Conservation (phyloP, 2,797 vertebrate genomes). For the Balearica regulorum region DNA sequence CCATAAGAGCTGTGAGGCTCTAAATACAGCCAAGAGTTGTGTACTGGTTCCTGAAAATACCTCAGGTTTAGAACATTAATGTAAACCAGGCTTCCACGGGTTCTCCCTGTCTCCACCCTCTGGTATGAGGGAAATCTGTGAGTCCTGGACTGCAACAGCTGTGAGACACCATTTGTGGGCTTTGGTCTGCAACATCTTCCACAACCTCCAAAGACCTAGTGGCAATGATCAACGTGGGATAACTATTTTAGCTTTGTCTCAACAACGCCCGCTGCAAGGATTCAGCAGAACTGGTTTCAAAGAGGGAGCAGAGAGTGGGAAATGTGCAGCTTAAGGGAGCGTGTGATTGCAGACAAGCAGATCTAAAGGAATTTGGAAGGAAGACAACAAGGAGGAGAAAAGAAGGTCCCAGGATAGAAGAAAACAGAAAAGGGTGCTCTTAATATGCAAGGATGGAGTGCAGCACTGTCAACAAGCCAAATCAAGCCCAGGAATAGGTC, state of each 20-base stretch:
- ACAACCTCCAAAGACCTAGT: neutral
- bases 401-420: neutral
- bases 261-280: neutral
- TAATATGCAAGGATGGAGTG: neutral
- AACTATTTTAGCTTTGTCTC: neutral
- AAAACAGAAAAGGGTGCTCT: neutral
- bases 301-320: neutral
- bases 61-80: neutral
- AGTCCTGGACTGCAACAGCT: neutral
- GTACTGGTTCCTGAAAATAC: neutral
- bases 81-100: neutral
- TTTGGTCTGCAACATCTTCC: neutral
- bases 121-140: neutral
- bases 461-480: neutral
- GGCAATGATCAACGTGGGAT: neutral
- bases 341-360: neutral
- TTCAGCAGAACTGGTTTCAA: neutral
- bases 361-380: neutral
- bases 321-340: neutral
- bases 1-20: neutral
- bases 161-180: neutral
- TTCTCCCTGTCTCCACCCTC: neutral
- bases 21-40: neutral
- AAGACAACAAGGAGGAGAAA: neutral
- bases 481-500: neutral